These are phyloP conservation scores for Pecten maximus DNA, from an alignment of 2,888 invertebrate species.

Conservation along the genomic window DNA sequence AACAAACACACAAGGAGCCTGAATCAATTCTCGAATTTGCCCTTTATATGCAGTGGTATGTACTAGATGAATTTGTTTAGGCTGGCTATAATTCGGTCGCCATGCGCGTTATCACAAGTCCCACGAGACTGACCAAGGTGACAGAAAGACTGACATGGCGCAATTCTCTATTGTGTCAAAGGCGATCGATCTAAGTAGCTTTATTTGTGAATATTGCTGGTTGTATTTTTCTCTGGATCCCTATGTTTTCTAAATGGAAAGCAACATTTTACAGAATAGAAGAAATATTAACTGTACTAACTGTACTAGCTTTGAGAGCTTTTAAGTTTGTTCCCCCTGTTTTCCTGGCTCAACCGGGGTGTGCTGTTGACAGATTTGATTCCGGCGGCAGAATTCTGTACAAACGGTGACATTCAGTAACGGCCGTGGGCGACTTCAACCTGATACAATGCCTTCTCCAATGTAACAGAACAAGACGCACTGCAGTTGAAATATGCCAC, in stretches of 20 bases:
- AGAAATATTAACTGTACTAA: background rate
- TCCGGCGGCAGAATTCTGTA: background rate
- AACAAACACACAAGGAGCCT: too few species aligned
- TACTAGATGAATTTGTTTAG: too few species aligned
- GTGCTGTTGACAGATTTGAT: constrained; percentile 26
- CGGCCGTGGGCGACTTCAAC: background rate
- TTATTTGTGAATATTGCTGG: too few species aligned
- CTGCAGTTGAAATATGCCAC: constrained; percentile 7
- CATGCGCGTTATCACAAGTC: too few species aligned
- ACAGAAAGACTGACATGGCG: background rate
- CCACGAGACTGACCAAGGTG: background rate
- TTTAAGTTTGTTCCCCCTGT: background rate
- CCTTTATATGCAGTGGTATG: too few species aligned
- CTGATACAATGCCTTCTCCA: background rate
- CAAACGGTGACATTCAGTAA: background rate
- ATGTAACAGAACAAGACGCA: background rate
- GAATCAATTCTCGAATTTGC: too few species aligned
- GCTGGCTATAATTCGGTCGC: too few species aligned
- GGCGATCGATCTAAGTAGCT: background rate
- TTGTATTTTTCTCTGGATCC: too few species aligned
- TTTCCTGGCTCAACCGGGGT: background rate
- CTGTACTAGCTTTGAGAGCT: too few species aligned
- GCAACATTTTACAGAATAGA: background rate
- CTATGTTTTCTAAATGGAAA: too few species aligned
- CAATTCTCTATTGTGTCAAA: background rate